phyloP scores from a whole-genome alignment of 2,113 vertebrate genomes.

The Butorides virescens region DNA sequence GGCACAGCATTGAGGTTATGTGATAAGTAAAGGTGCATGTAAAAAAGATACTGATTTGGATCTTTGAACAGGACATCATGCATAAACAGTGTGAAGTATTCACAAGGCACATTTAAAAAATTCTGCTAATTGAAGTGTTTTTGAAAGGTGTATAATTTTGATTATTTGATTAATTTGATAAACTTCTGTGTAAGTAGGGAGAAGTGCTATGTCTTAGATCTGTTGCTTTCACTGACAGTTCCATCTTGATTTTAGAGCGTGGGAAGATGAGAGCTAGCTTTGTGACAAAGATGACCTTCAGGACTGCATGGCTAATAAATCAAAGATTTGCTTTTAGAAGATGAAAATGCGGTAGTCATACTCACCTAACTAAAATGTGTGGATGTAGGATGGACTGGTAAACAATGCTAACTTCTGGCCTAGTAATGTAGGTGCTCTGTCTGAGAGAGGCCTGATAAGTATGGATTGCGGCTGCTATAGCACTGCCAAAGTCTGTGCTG shows the following conservation, averaged over 20 bases:
- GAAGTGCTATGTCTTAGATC: background rate
- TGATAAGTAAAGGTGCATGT: rapidly evolving
- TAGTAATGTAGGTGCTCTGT: no score
- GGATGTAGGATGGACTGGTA: no score
- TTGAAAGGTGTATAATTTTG: background rate
- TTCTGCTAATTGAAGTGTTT: background rate
- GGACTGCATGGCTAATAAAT: no score
- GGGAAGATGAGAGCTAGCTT: background rate
- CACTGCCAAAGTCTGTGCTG: background rate
- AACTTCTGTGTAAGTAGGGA: background rate
- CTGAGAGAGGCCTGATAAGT: no score
- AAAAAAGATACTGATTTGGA: background rate
- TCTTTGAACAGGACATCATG: background rate
- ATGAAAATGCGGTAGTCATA: no score
- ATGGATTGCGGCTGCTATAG: no score
- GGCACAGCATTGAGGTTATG: background rate
- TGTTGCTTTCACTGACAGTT: background rate
- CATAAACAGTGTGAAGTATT: background rate
- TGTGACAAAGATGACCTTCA: background rate
- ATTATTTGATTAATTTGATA: background rate
- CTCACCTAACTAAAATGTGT: no score
- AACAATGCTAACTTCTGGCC: no score
- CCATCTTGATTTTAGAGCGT: background rate
- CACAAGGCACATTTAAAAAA: background rate
- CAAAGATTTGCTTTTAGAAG: no score